phyloP scores from a whole-genome alignment of 1,140 invertebrate species.

The Drosophila parabipectinata region DNA sequence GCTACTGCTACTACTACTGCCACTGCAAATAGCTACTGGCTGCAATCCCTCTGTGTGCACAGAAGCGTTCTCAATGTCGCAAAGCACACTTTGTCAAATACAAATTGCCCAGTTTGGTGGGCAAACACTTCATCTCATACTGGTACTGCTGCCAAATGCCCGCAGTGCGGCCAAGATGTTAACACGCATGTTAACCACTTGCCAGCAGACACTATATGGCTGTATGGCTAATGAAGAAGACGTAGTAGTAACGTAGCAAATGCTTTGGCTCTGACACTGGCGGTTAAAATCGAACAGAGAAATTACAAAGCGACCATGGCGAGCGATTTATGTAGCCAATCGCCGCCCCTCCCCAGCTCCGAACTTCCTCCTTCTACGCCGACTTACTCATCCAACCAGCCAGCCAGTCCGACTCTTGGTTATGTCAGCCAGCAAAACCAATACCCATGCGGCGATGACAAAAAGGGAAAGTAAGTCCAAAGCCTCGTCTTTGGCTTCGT shows the following conservation, averaged over 20 bases:
- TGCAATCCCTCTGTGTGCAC: background rate
- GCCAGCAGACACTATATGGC: conserved; percentile 11
- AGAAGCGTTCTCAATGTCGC: conserved; percentile 57
- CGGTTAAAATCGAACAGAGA: conserved; percentile 52
- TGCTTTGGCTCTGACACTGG: conserved; percentile 1
- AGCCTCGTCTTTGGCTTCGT: conserved; percentile 57
- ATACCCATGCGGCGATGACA: conserved; percentile 49
- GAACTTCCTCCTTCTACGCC: background rate
- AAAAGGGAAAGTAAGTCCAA: conserved; percentile 80
- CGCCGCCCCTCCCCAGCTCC: conserved; percentile 3
- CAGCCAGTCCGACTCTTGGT: conserved; percentile 29
- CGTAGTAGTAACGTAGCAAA: conserved; percentile 9
- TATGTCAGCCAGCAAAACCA: conserved; percentile 60
- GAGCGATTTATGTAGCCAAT: conserved; percentile 65
- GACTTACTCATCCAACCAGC: conserved; percentile 21
- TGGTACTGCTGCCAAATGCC: conserved; percentile 21
- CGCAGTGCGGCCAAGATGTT: conserved; percentile 44
- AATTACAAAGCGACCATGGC: conserved; percentile 39
- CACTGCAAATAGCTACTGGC: conserved; percentile 4
- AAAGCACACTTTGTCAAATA: conserved; percentile 38
- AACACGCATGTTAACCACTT: conserved; percentile 69
- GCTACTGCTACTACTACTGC: no score
- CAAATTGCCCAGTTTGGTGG: conserved; percentile 43
- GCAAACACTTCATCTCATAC: conserved; percentile 33
- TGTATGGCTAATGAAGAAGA: conserved; percentile 39